Base-by-base conservation (phyloP, 2,888 invertebrate genomes). In the Rotaria macrura region DNA sequence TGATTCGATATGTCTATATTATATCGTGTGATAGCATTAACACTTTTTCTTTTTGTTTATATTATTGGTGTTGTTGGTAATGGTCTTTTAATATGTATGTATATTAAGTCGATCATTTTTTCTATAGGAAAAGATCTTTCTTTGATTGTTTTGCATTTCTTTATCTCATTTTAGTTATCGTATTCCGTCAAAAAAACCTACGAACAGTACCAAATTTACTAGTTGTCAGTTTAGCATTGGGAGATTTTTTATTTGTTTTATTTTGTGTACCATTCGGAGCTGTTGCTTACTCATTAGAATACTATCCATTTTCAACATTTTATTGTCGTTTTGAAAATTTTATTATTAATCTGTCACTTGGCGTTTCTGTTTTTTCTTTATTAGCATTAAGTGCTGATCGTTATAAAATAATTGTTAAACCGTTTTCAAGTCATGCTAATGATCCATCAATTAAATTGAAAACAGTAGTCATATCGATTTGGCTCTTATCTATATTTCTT, bases 291-390 rank as follows among this genome's bases (percentile, higher is more conserved):
- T 94, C 95, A 0, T 91, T 95, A 87, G 94, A 94, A 87, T 94
- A 94, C 0, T 96, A 95, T 95, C 96, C 96, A 0, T 96, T 95
- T 93, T 96, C 96, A 3, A 93, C 93, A 85, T 93, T 94, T 40
- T 95, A 96, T 88, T 97, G 92, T 87, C 90, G 90, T 87, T 85
- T 91, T 94, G 95, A 95, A 2, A 96, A 96, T 90, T 94, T 94
- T 83, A 94, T 94, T 84, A 95, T 95, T 90, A 95, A 96, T 89
- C 93, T 96, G 88, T 95, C 95, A 85, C 94, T 96, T 86, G 96
- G 96, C 0, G 96, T 96, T 0, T 96, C 96, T 0, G 95, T 96
- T 0, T 96, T 96, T 90, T 96, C 96, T 0, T 91, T 96, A 88
- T 96, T 95, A 0, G 96, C 96, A 0, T 92, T 96, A 3, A 95